Base-by-base conservation (phyloP, 1,140 invertebrate species). In the Melitaea cinxia region DNA sequence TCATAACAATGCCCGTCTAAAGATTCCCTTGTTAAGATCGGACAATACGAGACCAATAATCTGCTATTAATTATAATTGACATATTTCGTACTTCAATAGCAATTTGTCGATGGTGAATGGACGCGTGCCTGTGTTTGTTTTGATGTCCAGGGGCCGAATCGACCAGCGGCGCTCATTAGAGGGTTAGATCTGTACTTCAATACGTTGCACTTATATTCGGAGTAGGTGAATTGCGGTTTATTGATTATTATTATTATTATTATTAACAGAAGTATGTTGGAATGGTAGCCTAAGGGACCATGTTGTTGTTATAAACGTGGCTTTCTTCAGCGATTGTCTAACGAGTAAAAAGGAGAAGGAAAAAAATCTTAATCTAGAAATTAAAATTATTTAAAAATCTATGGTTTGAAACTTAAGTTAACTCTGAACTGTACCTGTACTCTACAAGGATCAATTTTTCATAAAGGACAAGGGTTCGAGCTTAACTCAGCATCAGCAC, bases 51-150 rank as follows among this genome's bases (percentile, higher is more conserved):
- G 78, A 82, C 77, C 77, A 82, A 83, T 86, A 83, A 86, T 83
- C 81, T 77, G 77, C 80, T 80, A 83, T 85, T 88, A 85, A 85
- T 88, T 85, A 88, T 88, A 88, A 88, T 88, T 88, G 85, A 88
- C 85, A 88, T 88, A 88, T 88, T 88, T 83, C 82, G 75, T 82
- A 85, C 79, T 82, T 77, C 70, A 63, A 53, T 71, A 53, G 75
- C 83, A 88, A 88, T 88, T 88, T 85, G 85, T 85, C 83, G 76
- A 72, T 72, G 62, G 70, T 79, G 75, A 78, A 77, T 75, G 73
- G 80, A 56, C 85, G 76, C 85, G 85, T 88, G 85, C 26, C 82
- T 14, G 53, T 88, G 82, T 88, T 88, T 88, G 85, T 85, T 88
- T 85, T 85, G 85, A 88, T 88, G 85, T 88, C 78, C 85, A 78